Percentiles rank a stretch among this genome's conserved stretches.
Evolutionary conservation across 1,140 invertebrate species (phyloP).

Genomic region (Campoletis sonorensis): DNA sequence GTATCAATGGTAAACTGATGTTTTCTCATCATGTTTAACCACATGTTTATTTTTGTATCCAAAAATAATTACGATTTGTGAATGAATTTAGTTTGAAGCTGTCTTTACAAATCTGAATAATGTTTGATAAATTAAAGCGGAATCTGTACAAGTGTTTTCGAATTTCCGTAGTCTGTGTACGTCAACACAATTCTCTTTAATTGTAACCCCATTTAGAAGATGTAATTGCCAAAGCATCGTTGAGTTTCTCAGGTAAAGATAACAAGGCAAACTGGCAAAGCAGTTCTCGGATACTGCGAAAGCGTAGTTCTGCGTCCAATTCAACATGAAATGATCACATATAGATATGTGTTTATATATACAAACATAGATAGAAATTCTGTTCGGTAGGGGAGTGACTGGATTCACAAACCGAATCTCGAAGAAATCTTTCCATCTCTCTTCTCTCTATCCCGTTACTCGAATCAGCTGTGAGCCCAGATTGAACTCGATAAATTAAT

Average conservation of each 20-base stretch:
- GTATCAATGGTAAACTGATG: too few relatives aligned
- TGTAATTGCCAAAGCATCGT: background rate
- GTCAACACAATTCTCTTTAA: background rate
- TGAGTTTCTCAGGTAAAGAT: conserved; percentile 32
- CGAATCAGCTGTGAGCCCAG: background rate
- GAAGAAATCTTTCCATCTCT: background rate
- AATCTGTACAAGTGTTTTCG: background rate
- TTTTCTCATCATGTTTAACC: too few relatives aligned
- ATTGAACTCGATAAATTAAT: conserved; percentile 41
- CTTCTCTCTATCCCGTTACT: background rate
- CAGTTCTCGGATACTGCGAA: background rate
- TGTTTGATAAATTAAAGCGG: background rate
- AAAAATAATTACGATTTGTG: too few relatives aligned
- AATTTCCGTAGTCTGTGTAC: too few relatives aligned
- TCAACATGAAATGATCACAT: background rate
- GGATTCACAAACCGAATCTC: background rate
- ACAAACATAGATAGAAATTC: background rate
- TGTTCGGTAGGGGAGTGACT: background rate
- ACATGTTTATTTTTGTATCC: too few relatives aligned
- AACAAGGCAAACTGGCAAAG: background rate
- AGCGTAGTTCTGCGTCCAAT: background rate
- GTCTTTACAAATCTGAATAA: background rate
- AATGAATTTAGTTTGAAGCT: too few relatives aligned
- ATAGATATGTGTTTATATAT: background rate
- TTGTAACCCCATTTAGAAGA: background rate